phyloP scores from a whole-genome alignment of 30 jellyfish, hydroid and myxozoan genomes.

The Pelagia noctiluca region DNA sequence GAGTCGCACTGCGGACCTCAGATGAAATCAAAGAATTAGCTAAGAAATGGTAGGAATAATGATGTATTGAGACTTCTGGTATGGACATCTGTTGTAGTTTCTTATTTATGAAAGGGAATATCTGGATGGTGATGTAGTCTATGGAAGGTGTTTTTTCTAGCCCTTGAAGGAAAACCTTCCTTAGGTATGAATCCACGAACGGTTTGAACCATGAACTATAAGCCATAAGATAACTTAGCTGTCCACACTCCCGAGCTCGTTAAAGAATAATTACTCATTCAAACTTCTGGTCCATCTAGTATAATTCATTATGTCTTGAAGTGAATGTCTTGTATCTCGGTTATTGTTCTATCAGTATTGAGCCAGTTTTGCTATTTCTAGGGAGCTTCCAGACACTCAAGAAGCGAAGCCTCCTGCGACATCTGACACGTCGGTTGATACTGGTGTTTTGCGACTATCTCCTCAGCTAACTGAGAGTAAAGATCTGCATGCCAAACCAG shows the following conservation, averaged over 20 bases:
- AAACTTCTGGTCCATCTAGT: no score
- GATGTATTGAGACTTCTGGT: not conserved
- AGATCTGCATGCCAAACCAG: conserved; percentile 92
- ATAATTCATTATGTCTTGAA: no score
- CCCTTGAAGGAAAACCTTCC: no score
- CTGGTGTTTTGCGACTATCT: conserved; percentile 74
- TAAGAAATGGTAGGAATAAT: conserved; percentile 68
- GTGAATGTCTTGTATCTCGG: no score
- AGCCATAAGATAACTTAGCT: no score
- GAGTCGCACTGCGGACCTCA: conserved; percentile 63
- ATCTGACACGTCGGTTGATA: conserved; percentile 75
- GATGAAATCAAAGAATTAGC: conserved; percentile 85
- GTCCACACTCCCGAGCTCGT: no score
- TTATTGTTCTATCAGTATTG: no score
- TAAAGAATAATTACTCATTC: no score
- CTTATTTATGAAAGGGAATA: conserved; percentile 22
- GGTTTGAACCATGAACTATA: no score
- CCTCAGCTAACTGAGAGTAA: conserved; percentile 82
- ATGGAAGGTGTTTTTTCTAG: no score
- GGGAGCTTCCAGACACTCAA: conserved; percentile 23
- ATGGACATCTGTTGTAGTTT: not conserved
- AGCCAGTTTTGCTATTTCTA: conserved; percentile 26
- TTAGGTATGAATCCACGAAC: no score
- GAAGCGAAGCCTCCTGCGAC: conserved; percentile 13
- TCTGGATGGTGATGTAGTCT: no score